These are phyloP conservation scores for Plumapathes pennacea DNA, from an alignment of 92 coral and sea anemone genomes.

Conservation along the genomic window DNA sequence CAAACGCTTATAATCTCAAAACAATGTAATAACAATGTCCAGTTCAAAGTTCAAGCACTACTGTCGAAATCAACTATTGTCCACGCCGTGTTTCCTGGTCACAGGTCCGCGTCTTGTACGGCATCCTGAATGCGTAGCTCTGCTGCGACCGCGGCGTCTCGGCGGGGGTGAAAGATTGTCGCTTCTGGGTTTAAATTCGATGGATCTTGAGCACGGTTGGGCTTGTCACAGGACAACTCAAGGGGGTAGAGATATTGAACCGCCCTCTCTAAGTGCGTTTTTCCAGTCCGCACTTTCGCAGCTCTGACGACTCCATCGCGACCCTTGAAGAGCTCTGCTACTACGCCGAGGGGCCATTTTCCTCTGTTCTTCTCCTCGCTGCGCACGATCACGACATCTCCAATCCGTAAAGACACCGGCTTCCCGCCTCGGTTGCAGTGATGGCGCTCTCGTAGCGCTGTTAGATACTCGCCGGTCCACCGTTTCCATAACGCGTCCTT, in stretches of 20 bases:
- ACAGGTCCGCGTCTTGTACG: no score
- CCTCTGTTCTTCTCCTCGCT: conserved; percentile 28
- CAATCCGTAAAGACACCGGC: neutral
- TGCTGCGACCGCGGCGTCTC: conserved; percentile 70
- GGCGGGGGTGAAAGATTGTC: conserved; percentile 20
- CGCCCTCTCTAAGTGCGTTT: neutral
- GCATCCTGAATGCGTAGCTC: no score
- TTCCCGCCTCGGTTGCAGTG: conserved; percentile 3
- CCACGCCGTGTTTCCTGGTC: no score
- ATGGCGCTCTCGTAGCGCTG: conserved; percentile 17
- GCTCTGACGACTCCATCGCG: conserved; percentile 8
- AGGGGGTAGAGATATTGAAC: conserved; percentile 11
- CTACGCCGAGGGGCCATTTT: conserved; percentile 27
- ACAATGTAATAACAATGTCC: no score
- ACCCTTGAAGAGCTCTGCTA: conserved; percentile 4
- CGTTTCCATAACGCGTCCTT: conserved; percentile 30
- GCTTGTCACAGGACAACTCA: conserved; percentile 9
- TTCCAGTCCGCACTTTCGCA: conserved; percentile 3
- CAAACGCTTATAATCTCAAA: no score
- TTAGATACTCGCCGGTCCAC: conserved; percentile 20
- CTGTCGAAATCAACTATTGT: no score
- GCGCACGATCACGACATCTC: conserved; percentile 15
- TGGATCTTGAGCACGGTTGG: no score
- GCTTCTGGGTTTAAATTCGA: neutral
- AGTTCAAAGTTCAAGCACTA: no score